A percentile compares a stretch with the other conserved stretches of the same genome.
These are phyloP conservation scores for Diadophis punctatus DNA, from an alignment of 2,113 vertebrate species.

Conservation along the genomic window DNA sequence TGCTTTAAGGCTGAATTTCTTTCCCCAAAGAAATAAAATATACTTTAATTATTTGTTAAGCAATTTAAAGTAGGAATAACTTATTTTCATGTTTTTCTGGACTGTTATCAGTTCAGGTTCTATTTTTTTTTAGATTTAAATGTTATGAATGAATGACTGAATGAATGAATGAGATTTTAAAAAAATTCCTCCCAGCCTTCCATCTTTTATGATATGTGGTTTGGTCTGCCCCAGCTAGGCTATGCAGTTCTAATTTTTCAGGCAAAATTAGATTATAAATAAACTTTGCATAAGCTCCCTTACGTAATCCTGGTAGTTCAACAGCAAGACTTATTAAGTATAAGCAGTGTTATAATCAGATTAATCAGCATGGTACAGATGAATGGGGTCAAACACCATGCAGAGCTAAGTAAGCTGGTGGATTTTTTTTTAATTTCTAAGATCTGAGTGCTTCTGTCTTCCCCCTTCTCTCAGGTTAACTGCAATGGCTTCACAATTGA, in stretches of 20 bases:
- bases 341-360: slow-evolving; percentile 26
- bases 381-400: not conserved
- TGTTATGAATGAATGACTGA: not conserved
- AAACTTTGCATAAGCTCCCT: not conserved
- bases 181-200: not conserved
- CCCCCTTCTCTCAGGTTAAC: slow-evolving; percentile 77
- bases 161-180: not conserved
- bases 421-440: not conserved
- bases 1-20: not conserved
- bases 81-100: not conserved
- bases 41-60: not conserved
- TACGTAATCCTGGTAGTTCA: not conserved
- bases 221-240: not conserved
- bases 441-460: slow-evolving; percentile 12
- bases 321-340: slow-evolving; percentile 7
- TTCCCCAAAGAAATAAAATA: not conserved
- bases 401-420: not conserved
- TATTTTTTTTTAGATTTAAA: not conserved
- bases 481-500: slow-evolving; percentile 97
- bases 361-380: slow-evolving; percentile 5
- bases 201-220: not conserved
- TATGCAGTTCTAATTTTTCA: slow-evolving; percentile 1
- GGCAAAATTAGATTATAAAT: not conserved
- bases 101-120: not conserved
- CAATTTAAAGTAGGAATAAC: not conserved